phyloP scores from a whole-genome alignment of 2,888 invertebrate genomes.

The Cataglyphis albicans region DNA sequence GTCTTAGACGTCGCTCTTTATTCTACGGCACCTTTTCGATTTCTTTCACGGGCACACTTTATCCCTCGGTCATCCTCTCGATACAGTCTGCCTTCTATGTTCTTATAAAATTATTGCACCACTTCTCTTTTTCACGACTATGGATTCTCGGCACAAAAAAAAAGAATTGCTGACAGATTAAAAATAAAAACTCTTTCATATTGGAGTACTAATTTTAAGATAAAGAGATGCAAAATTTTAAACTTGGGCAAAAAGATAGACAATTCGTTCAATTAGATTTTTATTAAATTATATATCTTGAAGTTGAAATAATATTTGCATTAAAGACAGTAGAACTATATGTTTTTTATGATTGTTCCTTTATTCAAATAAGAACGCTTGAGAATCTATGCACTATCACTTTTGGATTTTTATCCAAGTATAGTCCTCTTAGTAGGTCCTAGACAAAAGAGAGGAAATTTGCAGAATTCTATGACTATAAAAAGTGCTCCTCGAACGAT shows the following conservation, averaged over 20 bases:
- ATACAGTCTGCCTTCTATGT: constrained; percentile 41
- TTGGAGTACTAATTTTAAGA: not conserved
- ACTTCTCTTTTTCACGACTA: constrained; percentile 30
- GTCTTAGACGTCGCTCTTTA: constrained; percentile 46
- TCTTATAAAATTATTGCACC: constrained; percentile 31
- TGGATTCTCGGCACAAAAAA: not conserved
- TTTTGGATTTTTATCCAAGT: constrained; percentile 13
- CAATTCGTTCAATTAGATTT: not conserved
- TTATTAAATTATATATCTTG: not conserved
- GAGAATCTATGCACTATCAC: not conserved
- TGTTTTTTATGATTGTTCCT: not conserved
- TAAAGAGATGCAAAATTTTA: not conserved
- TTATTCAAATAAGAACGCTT: not conserved
- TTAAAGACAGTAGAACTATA: not conserved
- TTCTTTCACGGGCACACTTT: constrained; percentile 5
- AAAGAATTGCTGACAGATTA: not conserved
- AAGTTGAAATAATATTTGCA: not conserved
- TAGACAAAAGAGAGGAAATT: constrained; percentile 11
- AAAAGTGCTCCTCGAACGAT: constrained; percentile 12
- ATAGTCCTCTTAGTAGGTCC: not conserved
- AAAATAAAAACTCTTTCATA: constrained; percentile 4
- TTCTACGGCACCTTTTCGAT: constrained; percentile 30
- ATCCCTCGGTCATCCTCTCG: constrained; percentile 4
- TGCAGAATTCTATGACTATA: not conserved
- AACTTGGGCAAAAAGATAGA: not conserved